Evolutionary conservation across 2,888 invertebrate genomes (phyloP).

Genomic region (Nebria brevicollis): DNA sequence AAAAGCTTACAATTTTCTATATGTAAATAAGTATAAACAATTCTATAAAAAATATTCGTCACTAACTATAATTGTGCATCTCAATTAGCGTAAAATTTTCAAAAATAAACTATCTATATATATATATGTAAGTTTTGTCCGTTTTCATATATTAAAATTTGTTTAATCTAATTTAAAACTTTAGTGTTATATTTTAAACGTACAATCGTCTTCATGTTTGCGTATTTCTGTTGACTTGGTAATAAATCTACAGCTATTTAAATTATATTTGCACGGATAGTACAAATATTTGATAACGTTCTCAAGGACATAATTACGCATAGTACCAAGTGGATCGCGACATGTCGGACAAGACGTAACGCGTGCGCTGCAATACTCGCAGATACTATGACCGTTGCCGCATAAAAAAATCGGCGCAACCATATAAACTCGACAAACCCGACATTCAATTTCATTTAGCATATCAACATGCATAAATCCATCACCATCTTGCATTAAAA

Average conservation of each 20-base stretch:
- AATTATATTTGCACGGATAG: constrained; percentile 39
- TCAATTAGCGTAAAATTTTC: no score
- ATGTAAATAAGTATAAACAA: no score
- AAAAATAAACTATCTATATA: no score
- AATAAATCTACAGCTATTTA: constrained; percentile 35
- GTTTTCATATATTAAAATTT: no score
- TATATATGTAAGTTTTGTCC: no score
- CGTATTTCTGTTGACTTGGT: constrained; percentile 12
- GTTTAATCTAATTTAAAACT: no score
- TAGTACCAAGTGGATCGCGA: constrained; percentile 9
- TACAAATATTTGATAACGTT: constrained; percentile 9
- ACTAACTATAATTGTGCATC: no score
- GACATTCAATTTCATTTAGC: constrained; percentile 38
- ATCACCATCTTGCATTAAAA: not conserved
- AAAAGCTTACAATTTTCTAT: no score
- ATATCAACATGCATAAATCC: not conserved
- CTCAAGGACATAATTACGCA: constrained; percentile 35
- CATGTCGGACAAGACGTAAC: constrained; percentile 38
- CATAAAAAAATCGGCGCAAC: constrained; percentile 35
- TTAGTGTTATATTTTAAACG: not conserved
- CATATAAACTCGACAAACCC: constrained; percentile 38
- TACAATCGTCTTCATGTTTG: constrained; percentile 31
- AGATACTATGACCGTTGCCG: constrained; percentile 38
- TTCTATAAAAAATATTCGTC: no score
- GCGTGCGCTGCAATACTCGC: constrained; percentile 23